Conservation (phyloP, 1,140 invertebrate species). For the Apis mellifera region Amel_HAv3.1 CM009942.2:11062001-11062500, state of each 20-base stretch:
- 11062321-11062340: slow-evolving; percentile 51
- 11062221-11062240: slow-evolving; percentile 68
- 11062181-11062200: slow-evolving; percentile 35
- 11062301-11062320: slow-evolving; percentile 74
- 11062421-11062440: slow-evolving; percentile 5
- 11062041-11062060: not conserved
- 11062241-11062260: slow-evolving; percentile 59
- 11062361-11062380: slow-evolving; percentile 43
- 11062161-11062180: slow-evolving; percentile 76
- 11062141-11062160: slow-evolving; percentile 68
- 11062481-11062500: not conserved
- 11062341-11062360: slow-evolving; percentile 62
- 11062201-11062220: slow-evolving; percentile 67
- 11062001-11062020: not conserved
- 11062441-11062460: not conserved
- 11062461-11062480: not conserved
- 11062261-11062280: slow-evolving; percentile 71
- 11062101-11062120: slow-evolving; percentile 24
- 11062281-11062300: slow-evolving; percentile 71
- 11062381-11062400: slow-evolving; percentile 19
- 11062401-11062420: not conserved
- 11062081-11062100: slow-evolving; percentile 50
- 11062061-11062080: slow-evolving; percentile 17
- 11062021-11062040: not conserved
- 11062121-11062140: slow-evolving; percentile 70